Percentiles rank a stretch among this genome's conserved stretches.
These are phyloP conservation scores for Nanger granti DNA, from an alignment of 2,113 vertebrate species.

Conservation along the genomic window DNA sequence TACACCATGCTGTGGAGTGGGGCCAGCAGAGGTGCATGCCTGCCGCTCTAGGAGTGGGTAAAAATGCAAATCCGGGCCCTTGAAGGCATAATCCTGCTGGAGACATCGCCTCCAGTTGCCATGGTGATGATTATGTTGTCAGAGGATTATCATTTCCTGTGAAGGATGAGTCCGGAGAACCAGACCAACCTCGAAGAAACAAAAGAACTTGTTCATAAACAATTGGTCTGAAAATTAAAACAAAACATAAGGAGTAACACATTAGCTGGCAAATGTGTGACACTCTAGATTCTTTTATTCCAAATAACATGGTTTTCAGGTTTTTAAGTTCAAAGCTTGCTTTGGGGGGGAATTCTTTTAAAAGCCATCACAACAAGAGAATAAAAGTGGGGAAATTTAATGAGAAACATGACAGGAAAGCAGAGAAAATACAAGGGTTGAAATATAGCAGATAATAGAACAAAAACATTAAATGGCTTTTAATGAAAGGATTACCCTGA, in stretches of 20 bases:
- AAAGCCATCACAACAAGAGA: slow-evolving; percentile 40
- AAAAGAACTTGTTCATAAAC: neutral
- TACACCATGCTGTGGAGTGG: rapidly evolving
- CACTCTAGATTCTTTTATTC: neutral
- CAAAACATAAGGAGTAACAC: neutral
- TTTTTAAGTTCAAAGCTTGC: slow-evolving; percentile 56
- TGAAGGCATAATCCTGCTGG: neutral
- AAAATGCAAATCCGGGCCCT: neutral
- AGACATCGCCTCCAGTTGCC: neutral
- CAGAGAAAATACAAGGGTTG: slow-evolving; percentile 18
- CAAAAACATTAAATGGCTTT: slow-evolving; percentile 19
- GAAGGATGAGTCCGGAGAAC: slow-evolving; percentile 15
- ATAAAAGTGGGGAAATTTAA: slow-evolving; percentile 26
- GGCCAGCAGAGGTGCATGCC: rapidly evolving
- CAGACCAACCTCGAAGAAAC: neutral
- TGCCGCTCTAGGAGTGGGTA: neutral
- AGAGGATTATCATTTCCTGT: neutral
- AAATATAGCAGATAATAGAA: neutral
- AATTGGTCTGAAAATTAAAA: neutral
- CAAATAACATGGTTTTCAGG: neutral
- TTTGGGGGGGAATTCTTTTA: slow-evolving; percentile 2
- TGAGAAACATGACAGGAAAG: slow-evolving; percentile 12
- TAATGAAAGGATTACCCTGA: slow-evolving; percentile 28
- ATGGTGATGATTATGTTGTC: neutral
- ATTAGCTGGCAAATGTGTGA: neutral